These are phyloP conservation scores for Palaemon carinicauda DNA, from an alignment of 1,140 invertebrate genomes.

Conservation along the genomic window DNA sequence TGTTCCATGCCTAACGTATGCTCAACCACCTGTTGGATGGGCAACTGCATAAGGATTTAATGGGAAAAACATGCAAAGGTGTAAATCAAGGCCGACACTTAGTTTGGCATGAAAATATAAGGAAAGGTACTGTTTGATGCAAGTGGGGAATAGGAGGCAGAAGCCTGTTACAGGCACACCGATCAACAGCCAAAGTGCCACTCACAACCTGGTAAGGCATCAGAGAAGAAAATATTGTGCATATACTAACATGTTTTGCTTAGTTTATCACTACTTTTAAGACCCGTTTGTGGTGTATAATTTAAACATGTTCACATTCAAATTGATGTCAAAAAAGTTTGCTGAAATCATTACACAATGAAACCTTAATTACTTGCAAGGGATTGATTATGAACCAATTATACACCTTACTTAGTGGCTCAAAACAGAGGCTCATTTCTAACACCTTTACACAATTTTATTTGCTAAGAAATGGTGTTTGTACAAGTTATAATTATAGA, in stretches of 20 bases:
- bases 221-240: neutral
- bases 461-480: no score
- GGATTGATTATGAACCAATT: no score
- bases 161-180: neutral
- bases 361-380: no score
- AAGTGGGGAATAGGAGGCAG: neutral
- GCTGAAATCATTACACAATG: no score
- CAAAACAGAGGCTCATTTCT: no score
- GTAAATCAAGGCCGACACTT: constrained; percentile 14
- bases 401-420: no score
- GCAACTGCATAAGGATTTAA: neutral
- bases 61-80: neutral
- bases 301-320: no score
- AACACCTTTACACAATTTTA: no score
- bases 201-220: neutral
- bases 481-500: no score
- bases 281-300: no score
- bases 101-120: neutral
- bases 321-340: no score
- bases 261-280: no score
- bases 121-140: neutral
- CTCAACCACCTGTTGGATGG: constrained; percentile 50
- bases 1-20: constrained; percentile 57
- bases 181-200: neutral
- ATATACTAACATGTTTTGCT: neutral